These are phyloP conservation scores for Tetheella fluctuosa DNA, from an alignment of 2,888 invertebrate genomes.

Conservation along the genomic window DNA sequence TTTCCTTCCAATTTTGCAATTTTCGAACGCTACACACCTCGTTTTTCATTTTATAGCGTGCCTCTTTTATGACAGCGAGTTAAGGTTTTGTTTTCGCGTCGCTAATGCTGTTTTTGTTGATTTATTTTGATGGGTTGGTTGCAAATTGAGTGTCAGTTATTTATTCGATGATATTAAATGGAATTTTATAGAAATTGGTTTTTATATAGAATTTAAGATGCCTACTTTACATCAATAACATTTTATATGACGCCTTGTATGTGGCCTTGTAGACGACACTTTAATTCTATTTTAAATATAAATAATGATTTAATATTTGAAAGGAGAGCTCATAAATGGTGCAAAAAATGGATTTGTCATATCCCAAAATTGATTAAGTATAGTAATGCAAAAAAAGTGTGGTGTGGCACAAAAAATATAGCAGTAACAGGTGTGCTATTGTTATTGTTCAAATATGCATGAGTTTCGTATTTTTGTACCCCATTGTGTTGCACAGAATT, in stretches of 20 bases:
- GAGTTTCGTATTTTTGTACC: slow-evolving; percentile 44
- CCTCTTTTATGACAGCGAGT: slow-evolving; percentile 34
- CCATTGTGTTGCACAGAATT: slow-evolving; percentile 37
- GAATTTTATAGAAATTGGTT: not conserved
- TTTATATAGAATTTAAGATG: no score
- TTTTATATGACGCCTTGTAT: no score
- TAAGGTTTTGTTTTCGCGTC: slow-evolving; percentile 25
- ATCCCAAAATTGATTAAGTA: not conserved
- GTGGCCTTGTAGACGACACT: no score
- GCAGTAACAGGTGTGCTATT: slow-evolving; percentile 62
- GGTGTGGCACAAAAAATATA: slow-evolving; percentile 34
- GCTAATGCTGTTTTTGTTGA: slow-evolving; percentile 24
- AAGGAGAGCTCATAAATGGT: not conserved
- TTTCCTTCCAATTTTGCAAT: slow-evolving; percentile 78
- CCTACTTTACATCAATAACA: no score
- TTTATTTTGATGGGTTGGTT: slow-evolving; percentile 9
- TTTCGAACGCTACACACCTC: slow-evolving; percentile 56
- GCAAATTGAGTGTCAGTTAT: not conserved
- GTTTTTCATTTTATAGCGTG: slow-evolving; percentile 50
- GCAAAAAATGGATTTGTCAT: not conserved
- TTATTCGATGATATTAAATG: not conserved
- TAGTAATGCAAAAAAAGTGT: slow-evolving; percentile 10
- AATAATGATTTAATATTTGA: no score
- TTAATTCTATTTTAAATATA: no score
- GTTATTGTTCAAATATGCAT: slow-evolving; percentile 60